These are phyloP conservation scores for Sphaeridia pumilis DNA, from an alignment of 2,888 invertebrate species.

Conservation along the genomic window DNA sequence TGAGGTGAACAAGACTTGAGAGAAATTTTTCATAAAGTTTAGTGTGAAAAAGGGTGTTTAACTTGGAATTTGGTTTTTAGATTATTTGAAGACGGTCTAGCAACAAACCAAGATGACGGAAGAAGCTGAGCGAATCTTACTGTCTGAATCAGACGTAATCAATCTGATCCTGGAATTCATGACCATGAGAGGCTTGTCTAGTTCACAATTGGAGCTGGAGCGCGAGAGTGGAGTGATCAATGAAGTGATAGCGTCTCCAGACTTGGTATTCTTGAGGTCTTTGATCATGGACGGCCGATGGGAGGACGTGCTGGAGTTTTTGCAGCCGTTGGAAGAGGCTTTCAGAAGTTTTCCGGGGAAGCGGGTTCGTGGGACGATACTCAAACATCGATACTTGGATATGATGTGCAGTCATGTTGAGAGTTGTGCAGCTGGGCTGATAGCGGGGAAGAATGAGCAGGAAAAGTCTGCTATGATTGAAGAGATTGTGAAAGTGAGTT, in stretches of 20 bases:
- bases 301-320: slow-evolving; percentile 94
- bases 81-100: too few species aligned
- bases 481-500: slow-evolving; percentile 33
- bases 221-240: slow-evolving; percentile 91
- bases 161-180: slow-evolving; percentile 73
- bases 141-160: slow-evolving; percentile 81
- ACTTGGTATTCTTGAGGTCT: slow-evolving; percentile 83
- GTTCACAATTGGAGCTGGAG: slow-evolving; percentile 78
- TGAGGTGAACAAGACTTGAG: too few species aligned
- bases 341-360: slow-evolving; percentile 34
- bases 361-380: slow-evolving; percentile 31
- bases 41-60: too few species aligned
- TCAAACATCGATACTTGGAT: slow-evolving; percentile 34
- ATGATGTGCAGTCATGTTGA: slow-evolving; percentile 28
- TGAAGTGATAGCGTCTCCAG: slow-evolving; percentile 74
- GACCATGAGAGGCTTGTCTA: slow-evolving; percentile 80
- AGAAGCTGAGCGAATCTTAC: slow-evolving; percentile 36
- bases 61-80: too few species aligned
- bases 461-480: slow-evolving; percentile 31
- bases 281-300: slow-evolving; percentile 94
- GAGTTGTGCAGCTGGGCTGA: slow-evolving; percentile 11
- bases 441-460: slow-evolving; percentile 17
- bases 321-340: slow-evolving; percentile 69
- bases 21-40: too few species aligned
- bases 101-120: neutral